A percentile compares a stretch with the other conserved stretches of the same genome.
Conservation (phyloP, 2,113 vertebrate species). For the Polypterus bichir region DNA sequence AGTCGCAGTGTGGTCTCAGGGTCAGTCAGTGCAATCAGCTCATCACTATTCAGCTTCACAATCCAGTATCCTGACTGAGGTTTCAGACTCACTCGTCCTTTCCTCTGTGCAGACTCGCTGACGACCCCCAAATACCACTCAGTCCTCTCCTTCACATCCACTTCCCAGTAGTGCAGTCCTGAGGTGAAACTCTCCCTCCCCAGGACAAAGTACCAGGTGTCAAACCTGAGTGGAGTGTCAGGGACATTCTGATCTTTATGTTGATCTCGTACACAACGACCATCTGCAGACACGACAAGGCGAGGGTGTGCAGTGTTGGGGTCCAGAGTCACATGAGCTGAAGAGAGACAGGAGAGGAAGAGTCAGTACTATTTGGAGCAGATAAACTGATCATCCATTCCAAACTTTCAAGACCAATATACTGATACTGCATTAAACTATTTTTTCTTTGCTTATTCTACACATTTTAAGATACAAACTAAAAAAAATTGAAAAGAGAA, state of each 20-base stretch:
- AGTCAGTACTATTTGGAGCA: too few species aligned
- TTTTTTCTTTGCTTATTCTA: too few species aligned
- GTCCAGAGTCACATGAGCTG: conserved; percentile 27
- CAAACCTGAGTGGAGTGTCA: conserved; percentile 18
- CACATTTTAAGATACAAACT: too few species aligned
- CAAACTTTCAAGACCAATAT: too few species aligned
- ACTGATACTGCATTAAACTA: too few species aligned
- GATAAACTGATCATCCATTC: too few species aligned
- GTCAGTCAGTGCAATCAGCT: conserved; percentile 29
- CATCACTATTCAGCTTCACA: conserved; percentile 21
- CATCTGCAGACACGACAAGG: conserved; percentile 26
- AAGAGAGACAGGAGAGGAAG: neutral
- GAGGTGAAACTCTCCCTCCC: conserved; percentile 19
- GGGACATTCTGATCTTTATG: conserved; percentile 10
- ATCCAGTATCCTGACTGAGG: conserved; percentile 26
- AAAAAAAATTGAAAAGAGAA: too few species aligned
- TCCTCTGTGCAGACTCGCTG: conserved; percentile 17
- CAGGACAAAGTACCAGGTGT: conserved; percentile 25
- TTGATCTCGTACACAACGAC: conserved; percentile 19
- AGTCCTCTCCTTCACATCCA: conserved; percentile 22
- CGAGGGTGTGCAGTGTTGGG: conserved; percentile 28
- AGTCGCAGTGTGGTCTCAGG: conserved; percentile 16
- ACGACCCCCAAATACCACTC: conserved; percentile 31
- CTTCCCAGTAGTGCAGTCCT: conserved; percentile 33
- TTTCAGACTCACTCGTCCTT: conserved; percentile 20